phyloP scores from a whole-genome alignment of 2,888 invertebrate species.

The Pyrrhosoma nymphula region DNA sequence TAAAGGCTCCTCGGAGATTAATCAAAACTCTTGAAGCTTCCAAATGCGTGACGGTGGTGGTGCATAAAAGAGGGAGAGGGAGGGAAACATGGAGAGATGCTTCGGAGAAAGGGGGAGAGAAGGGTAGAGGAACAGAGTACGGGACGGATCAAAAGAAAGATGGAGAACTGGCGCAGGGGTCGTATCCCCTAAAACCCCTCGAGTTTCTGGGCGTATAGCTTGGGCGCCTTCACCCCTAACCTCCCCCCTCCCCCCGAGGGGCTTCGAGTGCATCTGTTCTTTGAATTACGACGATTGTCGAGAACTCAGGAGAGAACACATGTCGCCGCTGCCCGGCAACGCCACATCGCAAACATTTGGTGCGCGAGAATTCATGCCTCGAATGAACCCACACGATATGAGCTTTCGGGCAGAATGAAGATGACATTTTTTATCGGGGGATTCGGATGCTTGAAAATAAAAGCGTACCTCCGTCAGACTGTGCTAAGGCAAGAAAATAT shows the following conservation, averaged over 20 bases:
- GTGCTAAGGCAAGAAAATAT: not conserved
- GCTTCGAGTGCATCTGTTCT: slow-evolving; percentile 25
- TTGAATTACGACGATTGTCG: not conserved
- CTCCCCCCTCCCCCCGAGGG: not conserved
- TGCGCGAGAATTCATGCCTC: not conserved
- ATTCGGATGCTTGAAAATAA: not conserved
- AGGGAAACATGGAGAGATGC: not conserved
- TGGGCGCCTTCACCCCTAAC: not conserved
- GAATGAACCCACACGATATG: not conserved
- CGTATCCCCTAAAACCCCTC: not conserved
- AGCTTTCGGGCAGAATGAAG: not conserved
- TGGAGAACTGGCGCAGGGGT: not conserved
- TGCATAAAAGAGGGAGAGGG: not conserved
- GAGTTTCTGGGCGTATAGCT: not conserved
- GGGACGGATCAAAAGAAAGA: not conserved
- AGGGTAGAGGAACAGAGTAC: not conserved
- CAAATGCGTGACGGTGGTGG: not conserved
- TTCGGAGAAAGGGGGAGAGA: not conserved
- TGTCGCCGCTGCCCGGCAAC: not conserved
- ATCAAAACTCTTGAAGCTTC: slow-evolving; percentile 60
- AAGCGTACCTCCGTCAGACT: not conserved
- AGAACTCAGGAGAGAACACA: not conserved
- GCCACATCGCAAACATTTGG: not conserved
- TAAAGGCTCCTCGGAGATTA: slow-evolving; percentile 61
- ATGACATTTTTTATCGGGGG: not conserved